Conservation (phyloP, 1,140 invertebrate genomes). For the Brachionus calyciflorus region DNA sequence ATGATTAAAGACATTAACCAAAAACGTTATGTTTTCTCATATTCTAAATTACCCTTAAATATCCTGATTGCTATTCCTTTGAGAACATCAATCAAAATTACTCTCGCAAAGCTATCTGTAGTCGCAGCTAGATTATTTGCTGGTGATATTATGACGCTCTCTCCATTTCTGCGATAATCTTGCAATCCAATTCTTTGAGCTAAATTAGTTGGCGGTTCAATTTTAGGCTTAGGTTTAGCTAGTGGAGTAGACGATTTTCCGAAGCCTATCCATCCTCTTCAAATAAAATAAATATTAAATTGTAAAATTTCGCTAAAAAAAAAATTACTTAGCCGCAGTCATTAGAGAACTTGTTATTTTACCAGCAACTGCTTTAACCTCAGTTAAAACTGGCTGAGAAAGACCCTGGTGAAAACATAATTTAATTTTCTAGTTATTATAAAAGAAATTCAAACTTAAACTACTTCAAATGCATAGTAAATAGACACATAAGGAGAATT, state of each 20-base stretch:
- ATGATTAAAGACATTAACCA: constrained; percentile 53
- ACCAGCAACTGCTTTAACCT: constrained; percentile 82
- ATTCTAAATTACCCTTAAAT: constrained; percentile 72
- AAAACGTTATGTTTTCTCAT: neutral
- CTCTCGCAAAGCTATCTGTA: constrained; percentile 79
- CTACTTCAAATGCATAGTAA: constrained; percentile 78
- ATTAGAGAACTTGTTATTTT: constrained; percentile 75
- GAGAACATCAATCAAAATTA: constrained; percentile 76
- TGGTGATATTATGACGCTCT: constrained; percentile 72
- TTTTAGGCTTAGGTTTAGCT: constrained; percentile 59
- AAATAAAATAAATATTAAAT: constrained; percentile 50
- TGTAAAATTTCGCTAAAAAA: neutral
- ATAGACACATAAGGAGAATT: constrained; percentile 79
- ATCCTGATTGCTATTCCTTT: constrained; percentile 76
- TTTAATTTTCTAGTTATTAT: neutral
- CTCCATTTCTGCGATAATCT: constrained; percentile 73
- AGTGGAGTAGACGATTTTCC: constrained; percentile 52
- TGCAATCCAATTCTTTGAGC: constrained; percentile 72
- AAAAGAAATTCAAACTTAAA: neutral
- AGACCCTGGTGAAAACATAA: constrained; percentile 64
- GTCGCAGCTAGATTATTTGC: constrained; percentile 75
- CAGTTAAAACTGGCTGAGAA: constrained; percentile 70
- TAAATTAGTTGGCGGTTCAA: constrained; percentile 63
- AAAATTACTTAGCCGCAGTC: constrained; percentile 73
- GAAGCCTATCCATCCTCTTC: constrained; percentile 62